Evolutionary conservation across 2,888 invertebrate genomes (phyloP), one percentile per base, ranked within the genome.

Genomic region (Papilio protenor): DNA sequence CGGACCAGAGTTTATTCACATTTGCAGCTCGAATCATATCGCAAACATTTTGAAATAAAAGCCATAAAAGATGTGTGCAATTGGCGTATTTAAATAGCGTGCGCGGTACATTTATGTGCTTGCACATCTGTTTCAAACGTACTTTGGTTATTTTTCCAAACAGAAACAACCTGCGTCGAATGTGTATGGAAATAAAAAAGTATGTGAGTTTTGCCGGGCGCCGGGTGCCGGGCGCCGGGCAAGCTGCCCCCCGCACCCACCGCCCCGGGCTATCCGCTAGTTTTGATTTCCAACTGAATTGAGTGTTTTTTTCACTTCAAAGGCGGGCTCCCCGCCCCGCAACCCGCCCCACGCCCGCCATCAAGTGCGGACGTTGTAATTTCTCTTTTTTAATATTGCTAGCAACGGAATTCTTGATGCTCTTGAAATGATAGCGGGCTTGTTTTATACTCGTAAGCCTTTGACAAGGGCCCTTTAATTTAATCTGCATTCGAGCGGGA

Each of bases 251-350:
- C 57, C 21, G 57, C 57, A 8, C 52, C 52, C 52, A 14, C 52
- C 0, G 70, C 77, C 74, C 69, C 49, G 73, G 70, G 75, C 75
- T 52, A 66, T 72, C 47, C 33, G 61, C 75, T 78, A 78, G 75
- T 75, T 75, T 72, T 78, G 75, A 78, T 72, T 75, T 61, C 52
- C 78, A 64, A 49, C 78, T 75, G 72, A 74, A 79, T 81, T 75
- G 80, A 80, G 79, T 80, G 79, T 79, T 81, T 82, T 71, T 80
- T 79, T 79, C 79, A 81, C 79, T 81, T 79, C 77, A 80, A 80
- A 81, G 76, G 81, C 77, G 61, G 52, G 76, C 79, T 79, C n/a
- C 59, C 59, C 59, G 23, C 12, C 59, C 59, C 11, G 21, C 55
- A 1, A 3, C 23, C 81, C 77, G 78, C 77, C 76, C 76, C 55